Evolutionary conservation across 2,797 vertebrate genomes (phyloP).

Genomic region (Onychomys leucogaster): DNA sequence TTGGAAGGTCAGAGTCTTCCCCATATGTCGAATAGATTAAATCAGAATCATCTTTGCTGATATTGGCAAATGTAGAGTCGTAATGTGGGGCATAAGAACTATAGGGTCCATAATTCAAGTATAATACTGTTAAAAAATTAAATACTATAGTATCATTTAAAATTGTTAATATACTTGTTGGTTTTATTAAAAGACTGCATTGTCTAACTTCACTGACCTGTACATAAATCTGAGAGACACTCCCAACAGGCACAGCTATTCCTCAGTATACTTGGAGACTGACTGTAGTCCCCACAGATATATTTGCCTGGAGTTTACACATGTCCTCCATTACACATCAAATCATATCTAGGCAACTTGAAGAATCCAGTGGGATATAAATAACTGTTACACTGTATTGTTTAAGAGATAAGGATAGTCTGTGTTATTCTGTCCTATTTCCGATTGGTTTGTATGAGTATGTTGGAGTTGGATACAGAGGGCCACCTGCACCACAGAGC

Average conservation of each 20-base stretch:
- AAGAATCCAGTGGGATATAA: background rate
- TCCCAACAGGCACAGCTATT: background rate
- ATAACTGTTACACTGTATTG: background rate
- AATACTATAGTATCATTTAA: background rate
- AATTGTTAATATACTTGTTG: background rate
- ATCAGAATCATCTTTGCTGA: constrained; percentile 98
- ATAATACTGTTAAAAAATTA: constrained; percentile 90
- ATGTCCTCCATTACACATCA: background rate
- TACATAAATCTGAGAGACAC: background rate
- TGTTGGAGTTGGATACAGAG: background rate
- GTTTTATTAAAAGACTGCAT: background rate
- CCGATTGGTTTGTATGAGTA: background rate
- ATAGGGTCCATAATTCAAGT: constrained; percentile 97
- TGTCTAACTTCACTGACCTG: background rate
- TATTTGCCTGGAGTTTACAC: background rate
- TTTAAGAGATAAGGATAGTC: background rate
- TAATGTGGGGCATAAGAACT: constrained; percentile 96
- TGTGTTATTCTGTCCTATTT: background rate
- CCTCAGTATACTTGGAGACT: background rate
- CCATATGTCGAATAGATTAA: constrained; percentile 94
- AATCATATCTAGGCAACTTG: background rate
- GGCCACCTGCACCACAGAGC: background rate
- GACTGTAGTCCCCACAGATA: background rate
- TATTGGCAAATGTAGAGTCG: constrained; percentile 97
- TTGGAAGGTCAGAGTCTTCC: constrained; percentile 93